These are phyloP conservation scores for Bacillus rossius DNA, from an alignment of 1,140 invertebrate genomes.

Conservation along the genomic window DNA sequence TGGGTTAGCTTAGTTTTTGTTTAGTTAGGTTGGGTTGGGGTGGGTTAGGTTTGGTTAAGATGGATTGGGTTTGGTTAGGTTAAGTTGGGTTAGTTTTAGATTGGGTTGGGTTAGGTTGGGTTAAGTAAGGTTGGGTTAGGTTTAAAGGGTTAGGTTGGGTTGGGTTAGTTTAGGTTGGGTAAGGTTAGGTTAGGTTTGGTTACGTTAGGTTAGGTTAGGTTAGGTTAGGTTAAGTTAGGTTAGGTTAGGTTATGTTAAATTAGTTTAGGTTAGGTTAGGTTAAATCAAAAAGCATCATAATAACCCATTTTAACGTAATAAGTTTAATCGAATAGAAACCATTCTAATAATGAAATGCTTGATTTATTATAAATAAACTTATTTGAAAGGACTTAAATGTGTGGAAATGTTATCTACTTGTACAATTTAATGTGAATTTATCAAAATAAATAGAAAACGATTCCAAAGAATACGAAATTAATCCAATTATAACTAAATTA, in stretches of 20 bases:
- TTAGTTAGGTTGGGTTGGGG: not conserved
- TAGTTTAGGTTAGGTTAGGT: not conserved
- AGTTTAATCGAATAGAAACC: too few relatives aligned
- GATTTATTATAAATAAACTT: too few relatives aligned
- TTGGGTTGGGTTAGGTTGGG: slow-evolving; percentile 3
- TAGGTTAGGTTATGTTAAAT: not conserved
- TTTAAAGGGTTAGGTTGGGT: not conserved
- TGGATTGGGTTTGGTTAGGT: not conserved
- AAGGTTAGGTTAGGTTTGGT: not conserved
- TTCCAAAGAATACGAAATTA: too few relatives aligned
- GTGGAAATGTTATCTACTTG: too few relatives aligned
- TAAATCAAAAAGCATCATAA: too few relatives aligned
- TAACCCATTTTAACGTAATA: too few relatives aligned
- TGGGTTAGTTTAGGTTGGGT: not conserved
- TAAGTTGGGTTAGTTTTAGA: not conserved
- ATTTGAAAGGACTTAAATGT: too few relatives aligned
- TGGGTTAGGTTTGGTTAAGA: slow-evolving; percentile 10
- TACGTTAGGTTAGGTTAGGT: not conserved
- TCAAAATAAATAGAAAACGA: too few relatives aligned
- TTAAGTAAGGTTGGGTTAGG: not conserved
- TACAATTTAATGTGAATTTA: too few relatives aligned
- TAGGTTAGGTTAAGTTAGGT: slow-evolving; percentile 5
- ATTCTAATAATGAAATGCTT: too few relatives aligned
- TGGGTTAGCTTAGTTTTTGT: slow-evolving; percentile 4
- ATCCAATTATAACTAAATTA: too few relatives aligned